Evolutionary conservation across 2,113 vertebrate species (phyloP).

Genomic region (Uria aalge): DNA sequence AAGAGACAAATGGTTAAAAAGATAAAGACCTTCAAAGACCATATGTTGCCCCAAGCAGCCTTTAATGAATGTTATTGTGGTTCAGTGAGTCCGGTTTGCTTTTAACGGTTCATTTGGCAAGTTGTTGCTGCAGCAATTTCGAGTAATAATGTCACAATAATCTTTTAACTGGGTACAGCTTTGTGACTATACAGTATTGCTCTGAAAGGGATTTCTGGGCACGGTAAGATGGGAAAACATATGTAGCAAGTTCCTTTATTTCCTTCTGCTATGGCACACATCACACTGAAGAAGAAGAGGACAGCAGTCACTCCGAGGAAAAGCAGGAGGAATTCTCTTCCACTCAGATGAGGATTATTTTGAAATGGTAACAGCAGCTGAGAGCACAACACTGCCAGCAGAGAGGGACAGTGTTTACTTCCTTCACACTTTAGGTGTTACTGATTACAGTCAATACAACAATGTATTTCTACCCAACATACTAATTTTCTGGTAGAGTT

Average conservation of each 20-base stretch:
- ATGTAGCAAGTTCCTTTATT: neutral
- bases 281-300: neutral
- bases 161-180: neutral
- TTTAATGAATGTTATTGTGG: constrained; percentile 41
- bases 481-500: neutral
- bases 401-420: neutral
- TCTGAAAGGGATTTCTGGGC: neutral
- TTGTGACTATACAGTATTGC: neutral
- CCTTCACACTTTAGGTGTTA: neutral
- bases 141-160: constrained; percentile 25
- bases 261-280: neutral
- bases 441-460: neutral
- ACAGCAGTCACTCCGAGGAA: neutral
- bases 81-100: constrained; percentile 10
- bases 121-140: neutral
- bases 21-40: constrained; percentile 17
- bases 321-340: neutral
- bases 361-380: neutral
- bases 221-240: neutral
- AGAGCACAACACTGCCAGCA: neutral
- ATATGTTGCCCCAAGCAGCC: constrained; percentile 1
- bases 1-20: neutral
- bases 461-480: neutral
- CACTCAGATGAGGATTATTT: neutral
- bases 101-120: constrained; percentile 7